These are phyloP conservation scores for Sinotaia quadrata DNA, from an alignment of 2,888 invertebrate genomes.

Conservation along the genomic window DNA sequence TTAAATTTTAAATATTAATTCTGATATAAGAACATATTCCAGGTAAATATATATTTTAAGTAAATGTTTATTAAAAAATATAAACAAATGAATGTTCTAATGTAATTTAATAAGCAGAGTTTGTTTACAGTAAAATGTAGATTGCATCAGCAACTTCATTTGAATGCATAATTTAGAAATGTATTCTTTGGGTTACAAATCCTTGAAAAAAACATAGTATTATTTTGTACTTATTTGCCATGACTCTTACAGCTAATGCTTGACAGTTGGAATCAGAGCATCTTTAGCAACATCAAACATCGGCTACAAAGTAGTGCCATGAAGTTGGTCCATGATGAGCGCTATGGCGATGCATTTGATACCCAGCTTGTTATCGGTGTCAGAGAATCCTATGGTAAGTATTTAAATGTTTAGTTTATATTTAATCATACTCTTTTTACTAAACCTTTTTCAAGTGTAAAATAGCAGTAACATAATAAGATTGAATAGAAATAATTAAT, in stretches of 20 bases:
- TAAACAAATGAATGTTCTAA: too few relatives aligned
- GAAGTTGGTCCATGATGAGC: slow-evolving; percentile 95
- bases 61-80: too few relatives aligned
- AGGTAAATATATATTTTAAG: too few relatives aligned
- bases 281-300: slow-evolving; percentile 95
- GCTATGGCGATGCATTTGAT: slow-evolving; percentile 98
- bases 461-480: too few relatives aligned
- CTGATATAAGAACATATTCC: too few relatives aligned
- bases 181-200: background rate
- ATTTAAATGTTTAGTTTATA: background rate
- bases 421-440: background rate
- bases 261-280: slow-evolving; percentile 98
- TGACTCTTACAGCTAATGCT: slow-evolving; percentile 87
- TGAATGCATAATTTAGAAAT: background rate
- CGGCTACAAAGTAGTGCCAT: slow-evolving; percentile 86
- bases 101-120: too few relatives aligned
- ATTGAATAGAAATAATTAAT: too few relatives aligned
- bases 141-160: background rate
- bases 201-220: too few relatives aligned
- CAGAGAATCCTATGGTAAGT: slow-evolving; percentile 92
- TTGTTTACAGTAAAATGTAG: background rate
- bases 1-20: too few relatives aligned
- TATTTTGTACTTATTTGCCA: too few relatives aligned
- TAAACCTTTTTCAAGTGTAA: too few relatives aligned
- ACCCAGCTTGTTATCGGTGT: slow-evolving; percentile 98